These are phyloP conservation scores for Phania funesta DNA, from an alignment of 2,888 invertebrate genomes.

Conservation along the genomic window DNA sequence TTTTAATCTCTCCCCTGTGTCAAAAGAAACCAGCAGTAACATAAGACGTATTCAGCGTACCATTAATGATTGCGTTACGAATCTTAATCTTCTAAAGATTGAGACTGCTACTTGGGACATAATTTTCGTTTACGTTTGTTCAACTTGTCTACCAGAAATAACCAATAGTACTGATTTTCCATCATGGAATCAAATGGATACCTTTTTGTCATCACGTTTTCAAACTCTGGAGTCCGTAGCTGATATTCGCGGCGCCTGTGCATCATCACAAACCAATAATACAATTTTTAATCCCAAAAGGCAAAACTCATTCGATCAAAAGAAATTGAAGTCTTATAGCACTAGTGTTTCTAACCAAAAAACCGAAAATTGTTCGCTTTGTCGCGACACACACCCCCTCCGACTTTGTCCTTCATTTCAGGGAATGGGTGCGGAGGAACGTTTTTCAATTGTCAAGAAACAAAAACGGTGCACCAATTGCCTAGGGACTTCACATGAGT, in stretches of 20 bases:
- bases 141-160: background rate
- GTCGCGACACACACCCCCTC: background rate
- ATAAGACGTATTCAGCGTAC: too few species aligned
- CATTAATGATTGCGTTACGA: too few species aligned
- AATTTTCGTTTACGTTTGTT: background rate
- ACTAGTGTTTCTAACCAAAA: background rate
- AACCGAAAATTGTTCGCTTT: background rate
- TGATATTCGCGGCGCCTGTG: background rate
- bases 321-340: background rate
- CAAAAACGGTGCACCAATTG: slow-evolving; percentile 3
- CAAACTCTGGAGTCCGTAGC: background rate
- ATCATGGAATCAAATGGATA: slow-evolving; percentile 9
- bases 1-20: too few species aligned
- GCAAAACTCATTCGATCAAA: background rate
- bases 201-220: background rate
- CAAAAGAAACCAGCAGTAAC: too few species aligned
- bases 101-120: too few species aligned
- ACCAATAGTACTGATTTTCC: background rate
- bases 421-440: background rate
- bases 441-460: background rate
- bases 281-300: background rate
- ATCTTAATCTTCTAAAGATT: too few species aligned
- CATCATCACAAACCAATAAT: background rate
- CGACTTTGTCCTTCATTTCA: background rate
- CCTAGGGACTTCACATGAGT: background rate